Base-by-base conservation (phyloP, 2,113 vertebrate species). In the Melanostigma gelatinosum region DNA sequence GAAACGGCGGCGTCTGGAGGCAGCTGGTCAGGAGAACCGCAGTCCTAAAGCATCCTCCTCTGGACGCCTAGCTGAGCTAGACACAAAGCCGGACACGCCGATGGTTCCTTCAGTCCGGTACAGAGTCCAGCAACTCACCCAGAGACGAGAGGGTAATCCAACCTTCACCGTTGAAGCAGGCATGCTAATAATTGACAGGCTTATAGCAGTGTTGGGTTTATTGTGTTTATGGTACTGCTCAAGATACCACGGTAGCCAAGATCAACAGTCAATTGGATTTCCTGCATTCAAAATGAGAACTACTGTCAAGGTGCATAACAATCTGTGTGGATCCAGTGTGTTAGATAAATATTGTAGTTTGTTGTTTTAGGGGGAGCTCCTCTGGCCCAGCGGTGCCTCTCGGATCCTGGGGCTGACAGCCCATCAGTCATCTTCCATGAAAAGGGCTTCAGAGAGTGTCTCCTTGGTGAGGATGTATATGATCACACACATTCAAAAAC, bases 31-130 rank as follows among this genome's bases (percentile, higher is more conserved):
- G 27, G 93, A 95, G 81, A 95, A 95, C 75, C 70, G 71, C 0
- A 87, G 83, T 55, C 94, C 94, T 0, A 44, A 72, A 67, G 60
- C 70, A 0, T 75, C 62, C 2, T 62, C 27, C 0, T 79, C 79
- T n/a, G 73, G 77, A 36, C 81, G 83, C 4, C 22, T 13, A 1
- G 67, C 60, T 13, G 94, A 93, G 66, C 79, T 74, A 0, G 78
- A 91, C 48, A 38, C 79, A 3, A 95, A 94, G 70, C 87, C 93
- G 0, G 95, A 95, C 84, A 95, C 94, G 0, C 94, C 93, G 0
- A 90, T 92, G 15, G 80, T 94, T 40, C 72, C 85, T 0, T 95
- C 95, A 0, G 78, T 95, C 46, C 88, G 60, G 4, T 93, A 91
- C 27, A 61, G 91, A 55, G 82, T 95, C 55, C 91, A 94, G 66